phyloP scores from a whole-genome alignment of 2,113 vertebrate species.

The Otocyon megalotis region DNA sequence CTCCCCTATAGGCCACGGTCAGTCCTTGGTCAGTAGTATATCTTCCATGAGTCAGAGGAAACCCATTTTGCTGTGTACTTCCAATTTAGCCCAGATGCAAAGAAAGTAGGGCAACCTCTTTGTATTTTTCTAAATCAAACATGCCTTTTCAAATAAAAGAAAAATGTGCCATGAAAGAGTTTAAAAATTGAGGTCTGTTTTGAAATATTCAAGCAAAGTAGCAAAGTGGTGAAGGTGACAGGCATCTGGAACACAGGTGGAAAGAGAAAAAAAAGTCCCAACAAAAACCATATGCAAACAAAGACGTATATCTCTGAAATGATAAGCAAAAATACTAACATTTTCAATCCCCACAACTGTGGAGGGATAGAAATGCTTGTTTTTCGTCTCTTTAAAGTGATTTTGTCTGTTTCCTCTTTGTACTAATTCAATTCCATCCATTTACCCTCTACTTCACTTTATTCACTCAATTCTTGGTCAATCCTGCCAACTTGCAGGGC shows the following conservation, averaged over 20 bases:
- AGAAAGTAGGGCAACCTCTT: conserved; percentile 38
- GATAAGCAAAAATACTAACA: background rate
- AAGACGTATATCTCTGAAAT: background rate
- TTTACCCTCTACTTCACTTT: background rate
- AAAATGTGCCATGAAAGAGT: background rate
- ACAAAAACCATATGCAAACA: background rate
- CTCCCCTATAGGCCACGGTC: background rate
- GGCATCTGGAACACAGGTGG: background rate
- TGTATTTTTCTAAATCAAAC: conserved; percentile 56
- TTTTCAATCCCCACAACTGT: background rate
- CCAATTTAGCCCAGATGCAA: conserved; percentile 4
- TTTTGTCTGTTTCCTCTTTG: background rate
- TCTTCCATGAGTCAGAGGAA: background rate
- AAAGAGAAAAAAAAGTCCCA: background rate
- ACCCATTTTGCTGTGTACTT: background rate
- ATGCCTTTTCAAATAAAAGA: conserved; percentile 34
- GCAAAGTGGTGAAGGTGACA: background rate
- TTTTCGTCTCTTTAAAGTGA: conserved; percentile 6
- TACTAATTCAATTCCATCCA: background rate
- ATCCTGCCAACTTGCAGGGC: background rate
- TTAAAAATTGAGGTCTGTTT: conserved; percentile 51
- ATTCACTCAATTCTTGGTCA: background rate
- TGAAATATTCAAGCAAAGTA: background rate
- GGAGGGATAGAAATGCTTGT: background rate
- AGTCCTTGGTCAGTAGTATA: background rate